Percentiles rank a stretch among this genome's conserved stretches.
These are phyloP conservation scores for Bos taurus DNA, from an alignment of 2,113 vertebrate genomes.

Conservation along the genomic window ARS-UCD2.0 NC_037348.1:60247501-60248000, in stretches of 20 bases:
- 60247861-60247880: not conserved
- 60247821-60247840: not conserved
- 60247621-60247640: too few relatives aligned
- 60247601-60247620: not conserved
- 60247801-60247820: rapidly evolving
- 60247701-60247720: rapidly evolving
- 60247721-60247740: not conserved
- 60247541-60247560: not conserved
- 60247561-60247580: not conserved
- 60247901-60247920: not conserved
- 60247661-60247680: not conserved
- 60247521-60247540: rapidly evolving
- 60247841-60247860: not conserved
- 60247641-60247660: not conserved
- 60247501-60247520: not conserved
- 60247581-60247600: rapidly evolving
- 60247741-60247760: rapidly evolving
- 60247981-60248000: not conserved
- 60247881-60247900: not conserved
- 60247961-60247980: not conserved
- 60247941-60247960: rapidly evolving
- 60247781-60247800: rapidly evolving
- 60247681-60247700: too few relatives aligned
- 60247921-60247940: not conserved
- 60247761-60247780: rapidly evolving